Evolutionary conservation across 2,113 vertebrate genomes (phyloP), one percentile per base, ranked within the genome.

Genomic region (Murina feae): DNA sequence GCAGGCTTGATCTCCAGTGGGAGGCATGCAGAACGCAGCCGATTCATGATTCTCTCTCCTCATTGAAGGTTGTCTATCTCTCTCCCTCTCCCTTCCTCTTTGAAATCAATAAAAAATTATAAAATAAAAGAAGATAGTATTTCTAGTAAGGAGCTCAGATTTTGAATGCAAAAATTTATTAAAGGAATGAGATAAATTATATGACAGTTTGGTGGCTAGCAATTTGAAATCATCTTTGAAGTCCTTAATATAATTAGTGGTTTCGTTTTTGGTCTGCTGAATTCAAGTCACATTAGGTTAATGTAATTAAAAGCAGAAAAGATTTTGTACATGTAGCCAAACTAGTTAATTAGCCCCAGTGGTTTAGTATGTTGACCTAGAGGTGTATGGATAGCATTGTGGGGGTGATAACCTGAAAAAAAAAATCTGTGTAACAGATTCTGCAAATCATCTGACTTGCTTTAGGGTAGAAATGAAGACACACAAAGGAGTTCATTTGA

Each of bases 391-490:
- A 90, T 96, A 98, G 63, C 87, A 86, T 80, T 94, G 81, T 93
- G 82, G 30, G 97, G 76, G 60, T 93, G 92, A 95, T 89, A 81
- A 81, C 94, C 96, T 89, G 91, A 74, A 86, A 90, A 96, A 60
- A 96, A 96, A 95, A 97, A 96, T 89, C 69, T 91, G 42, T 96
- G 96, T 96, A 98, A 98, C 95, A 97, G 94, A 98, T 97, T 95
- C 96, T 97, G 97, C 92, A 96, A 89, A 97, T 98, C 92, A 91
- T 98, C 95, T 97, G 97, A 96, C 95, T 98, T 96, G 97, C 97
- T 98, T 96, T 97, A 97, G 97, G 97, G 97, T 71, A 98, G 86
- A 98, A 98, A 97, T 94, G 74, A 97, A 97, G 97, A 97, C 93
- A 96, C 97, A 97, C 84, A 96, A 97, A 96, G 0, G 51, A 97